These are phyloP conservation scores for Drosophila miranda DNA, from an alignment of 1,140 invertebrate genomes.

Conservation along the genomic window DNA sequence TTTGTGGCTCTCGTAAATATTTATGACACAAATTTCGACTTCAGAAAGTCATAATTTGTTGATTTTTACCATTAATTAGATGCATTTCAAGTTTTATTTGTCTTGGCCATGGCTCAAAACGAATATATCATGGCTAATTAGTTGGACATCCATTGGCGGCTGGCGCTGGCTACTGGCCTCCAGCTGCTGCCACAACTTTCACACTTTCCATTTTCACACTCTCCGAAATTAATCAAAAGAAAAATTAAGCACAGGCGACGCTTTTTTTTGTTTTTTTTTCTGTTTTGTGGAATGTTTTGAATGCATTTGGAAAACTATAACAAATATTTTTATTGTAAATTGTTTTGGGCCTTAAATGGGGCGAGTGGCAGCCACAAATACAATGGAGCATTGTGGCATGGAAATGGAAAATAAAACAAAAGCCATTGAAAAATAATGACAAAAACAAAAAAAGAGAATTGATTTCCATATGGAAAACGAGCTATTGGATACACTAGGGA, in stretches of 20 bases:
- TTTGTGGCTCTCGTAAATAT: constrained; percentile 64
- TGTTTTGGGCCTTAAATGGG: constrained; percentile 44
- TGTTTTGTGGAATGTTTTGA: constrained; percentile 25
- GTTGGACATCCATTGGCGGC: constrained; percentile 40
- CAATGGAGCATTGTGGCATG: constrained; percentile 21
- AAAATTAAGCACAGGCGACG: constrained; percentile 35
- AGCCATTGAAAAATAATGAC: constrained; percentile 39
- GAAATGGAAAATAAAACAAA: constrained; percentile 51
- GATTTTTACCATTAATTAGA: constrained; percentile 67
- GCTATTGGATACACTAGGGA: not conserved
- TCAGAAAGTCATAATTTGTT: constrained; percentile 43
- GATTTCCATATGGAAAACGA: constrained; percentile 1
- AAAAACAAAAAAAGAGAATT: constrained; percentile 15
- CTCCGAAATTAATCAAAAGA: constrained; percentile 65
- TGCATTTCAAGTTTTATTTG: constrained; percentile 68
- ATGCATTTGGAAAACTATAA: constrained; percentile 56
- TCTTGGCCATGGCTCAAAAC: constrained; percentile 20
- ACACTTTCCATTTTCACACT: constrained; percentile 77
- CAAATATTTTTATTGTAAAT: constrained; percentile 53
- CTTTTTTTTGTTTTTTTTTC: constrained; percentile 26
- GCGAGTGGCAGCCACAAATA: constrained; percentile 11
- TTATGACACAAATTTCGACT: constrained; percentile 55
- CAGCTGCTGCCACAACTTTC: constrained; percentile 55
- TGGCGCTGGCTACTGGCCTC: constrained; percentile 13
- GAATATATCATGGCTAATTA: constrained; percentile 75